Conservation (phyloP, 2,888 invertebrate species). For the Synergus gifuensis region DNA sequence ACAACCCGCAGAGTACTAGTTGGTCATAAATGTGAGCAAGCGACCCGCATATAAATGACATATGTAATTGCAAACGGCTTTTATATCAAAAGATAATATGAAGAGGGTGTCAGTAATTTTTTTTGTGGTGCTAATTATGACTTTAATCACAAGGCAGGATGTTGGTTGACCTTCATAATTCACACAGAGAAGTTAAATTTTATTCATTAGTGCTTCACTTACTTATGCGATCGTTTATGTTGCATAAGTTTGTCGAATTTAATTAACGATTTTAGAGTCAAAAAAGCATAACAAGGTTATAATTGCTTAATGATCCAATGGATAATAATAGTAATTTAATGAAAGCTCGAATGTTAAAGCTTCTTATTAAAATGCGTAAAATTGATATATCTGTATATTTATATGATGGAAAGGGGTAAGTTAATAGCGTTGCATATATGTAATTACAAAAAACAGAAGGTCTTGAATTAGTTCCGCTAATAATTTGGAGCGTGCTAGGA, state of each 20-base stretch:
- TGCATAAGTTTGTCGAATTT: background rate
- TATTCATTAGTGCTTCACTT: background rate
- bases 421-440: background rate
- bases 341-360: background rate
- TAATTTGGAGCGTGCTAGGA: constrained; percentile 44
- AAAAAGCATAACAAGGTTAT: background rate
- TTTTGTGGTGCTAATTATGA: constrained; percentile 14
- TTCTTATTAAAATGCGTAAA: background rate
- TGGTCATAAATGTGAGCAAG: constrained; percentile 33
- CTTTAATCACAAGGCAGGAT: constrained; percentile 11
- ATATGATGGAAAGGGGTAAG: background rate
- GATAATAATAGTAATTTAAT: background rate
- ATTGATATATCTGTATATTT: constrained; percentile 8
- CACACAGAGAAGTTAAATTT: constrained; percentile 53
- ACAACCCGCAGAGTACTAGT: constrained; percentile 20
- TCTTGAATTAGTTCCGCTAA: constrained; percentile 63
- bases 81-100: constrained; percentile 29
- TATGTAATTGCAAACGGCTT: constrained; percentile 48
- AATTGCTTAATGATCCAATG: background rate
- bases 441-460: constrained; percentile 59
- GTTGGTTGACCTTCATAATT: constrained; percentile 20
- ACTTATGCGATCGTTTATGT: background rate
- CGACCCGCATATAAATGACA: constrained; percentile 40
- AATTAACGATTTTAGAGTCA: background rate
- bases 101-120: constrained; percentile 22